These are phyloP conservation scores for Onthophagus taurus DNA, from an alignment of 1,140 invertebrate species.

Conservation along the genomic window DNA sequence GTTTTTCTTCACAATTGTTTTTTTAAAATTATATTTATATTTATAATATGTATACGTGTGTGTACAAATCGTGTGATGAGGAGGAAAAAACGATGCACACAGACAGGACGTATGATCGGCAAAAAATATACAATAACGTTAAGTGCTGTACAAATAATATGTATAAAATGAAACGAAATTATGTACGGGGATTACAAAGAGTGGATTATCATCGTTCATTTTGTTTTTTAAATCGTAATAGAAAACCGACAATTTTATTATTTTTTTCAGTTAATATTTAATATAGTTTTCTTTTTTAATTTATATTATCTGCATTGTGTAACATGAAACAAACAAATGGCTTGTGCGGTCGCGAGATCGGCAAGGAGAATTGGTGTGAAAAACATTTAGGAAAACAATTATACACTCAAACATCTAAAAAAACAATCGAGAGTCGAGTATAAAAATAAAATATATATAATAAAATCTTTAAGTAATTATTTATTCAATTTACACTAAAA, in stretches of 20 bases:
- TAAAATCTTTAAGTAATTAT: slow-evolving; percentile 28
- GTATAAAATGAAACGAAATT: no score
- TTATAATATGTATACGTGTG: slow-evolving; percentile 31
- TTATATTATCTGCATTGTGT: slow-evolving; percentile 28
- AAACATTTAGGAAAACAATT: slow-evolving; percentile 27
- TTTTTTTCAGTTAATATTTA: no score
- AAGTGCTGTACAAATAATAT: slow-evolving; percentile 15
- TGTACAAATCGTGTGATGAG: no score
- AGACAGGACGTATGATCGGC: slow-evolving; percentile 31
- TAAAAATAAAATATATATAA: slow-evolving; percentile 30
- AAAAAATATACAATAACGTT: slow-evolving; percentile 32
- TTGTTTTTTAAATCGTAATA: slow-evolving; percentile 15
- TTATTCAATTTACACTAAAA: slow-evolving; percentile 24
- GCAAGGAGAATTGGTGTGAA: no score
- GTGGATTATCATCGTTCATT: not conserved
- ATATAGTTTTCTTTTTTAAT: slow-evolving; percentile 23
- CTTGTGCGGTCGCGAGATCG: no score
- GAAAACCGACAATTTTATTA: slow-evolving; percentile 20
- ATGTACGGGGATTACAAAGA: slow-evolving; percentile 6
- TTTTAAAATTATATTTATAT: slow-evolving; percentile 36
- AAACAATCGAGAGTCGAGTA: slow-evolving; percentile 28
- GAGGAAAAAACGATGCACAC: no score
- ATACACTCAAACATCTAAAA: slow-evolving; percentile 27
- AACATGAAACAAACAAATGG: slow-evolving; percentile 34
- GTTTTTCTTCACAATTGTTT: no score